Evolutionary conservation across 2,888 invertebrate species (phyloP), one percentile per base, ranked within the genome.

Genomic region (Masnerella sp.): DNA sequence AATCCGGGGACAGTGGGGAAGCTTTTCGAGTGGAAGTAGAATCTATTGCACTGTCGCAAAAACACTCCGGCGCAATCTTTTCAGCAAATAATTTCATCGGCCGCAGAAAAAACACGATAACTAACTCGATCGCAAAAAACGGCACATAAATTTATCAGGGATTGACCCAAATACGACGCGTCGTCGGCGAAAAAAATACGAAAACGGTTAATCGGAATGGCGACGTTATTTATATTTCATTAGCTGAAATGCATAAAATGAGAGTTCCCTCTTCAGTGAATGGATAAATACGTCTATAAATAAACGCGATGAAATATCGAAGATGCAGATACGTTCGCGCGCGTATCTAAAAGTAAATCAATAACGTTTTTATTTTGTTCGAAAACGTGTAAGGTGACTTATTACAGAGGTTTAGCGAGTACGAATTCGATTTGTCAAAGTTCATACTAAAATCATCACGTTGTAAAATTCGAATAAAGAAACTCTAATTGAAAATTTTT

Each of bases 301-400:
- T 36, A 32, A 0, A 11, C 47, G 30, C 17, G 28, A 54, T 45
- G 64, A 45, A 36, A 54, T 54, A 38, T 52, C 38, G 40, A 11
- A 9, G 22, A 54, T 36, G 47, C 36, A 51, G 49, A 62, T 62
- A 42, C 42, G 47, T n/a, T 58, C 32, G 52, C 8, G 30, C 45
- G 25, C 8, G n/a, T n/a, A n/a, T n/a, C n/a, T n/a, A 11, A 40
- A 14, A 38, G 32, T 12, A 49, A 36, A 47, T 58, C 61, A 38
- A 72, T 72, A 61, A 40, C 34, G 51, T 28, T 22, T 51, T 32
- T 58, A 59, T 58, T 71, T 58, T 64, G 17, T 9, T 38, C 8
- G 15, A 61, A 38, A 18, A 12, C 8, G 8, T 2, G 28, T 7
- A n/a, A n/a, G n/a, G n/a, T n/a, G n/a, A n/a, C n/a, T n/a, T n/a